Conservation (phyloP, 2,888 invertebrate genomes). For the Ichneumoninae sp. region DNA sequence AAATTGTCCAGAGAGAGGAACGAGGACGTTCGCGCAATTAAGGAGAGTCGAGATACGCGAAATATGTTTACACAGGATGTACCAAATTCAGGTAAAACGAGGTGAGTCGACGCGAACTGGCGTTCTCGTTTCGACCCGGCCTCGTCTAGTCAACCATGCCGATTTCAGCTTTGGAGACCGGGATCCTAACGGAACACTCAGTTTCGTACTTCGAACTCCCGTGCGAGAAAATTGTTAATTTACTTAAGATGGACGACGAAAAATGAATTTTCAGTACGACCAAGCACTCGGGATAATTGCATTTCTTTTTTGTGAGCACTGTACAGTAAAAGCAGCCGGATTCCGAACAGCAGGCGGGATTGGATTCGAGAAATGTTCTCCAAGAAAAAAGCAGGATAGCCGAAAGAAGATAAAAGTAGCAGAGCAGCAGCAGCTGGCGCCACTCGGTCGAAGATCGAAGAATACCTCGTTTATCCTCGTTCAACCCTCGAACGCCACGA, state of each 20-base stretch:
- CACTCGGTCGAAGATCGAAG: slow-evolving; percentile 27
- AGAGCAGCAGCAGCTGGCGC: slow-evolving; percentile 49
- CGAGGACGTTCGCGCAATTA: slow-evolving; percentile 48
- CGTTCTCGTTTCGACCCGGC: background rate
- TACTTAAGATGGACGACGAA: background rate
- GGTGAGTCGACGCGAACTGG: background rate
- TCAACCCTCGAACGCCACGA: slow-evolving; percentile 36
- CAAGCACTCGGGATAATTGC: background rate
- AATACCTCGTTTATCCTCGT: slow-evolving; percentile 27
- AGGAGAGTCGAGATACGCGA: slow-evolving; percentile 40
- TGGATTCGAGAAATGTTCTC: slow-evolving; percentile 31
- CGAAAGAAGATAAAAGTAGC: slow-evolving; percentile 15
- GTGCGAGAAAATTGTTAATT: background rate
- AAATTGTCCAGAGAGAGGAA: slow-evolving; percentile 67
- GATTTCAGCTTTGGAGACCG: too few relatives aligned
- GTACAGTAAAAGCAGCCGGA: slow-evolving; percentile 4
- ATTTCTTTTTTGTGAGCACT: slow-evolving; percentile 10
- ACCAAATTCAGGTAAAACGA: background rate
- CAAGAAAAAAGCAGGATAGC: slow-evolving; percentile 2
- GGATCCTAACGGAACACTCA: too few relatives aligned
- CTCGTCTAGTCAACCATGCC: too few relatives aligned
- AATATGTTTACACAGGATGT: slow-evolving; percentile 30
- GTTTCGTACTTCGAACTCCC: background rate
- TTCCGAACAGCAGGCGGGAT: slow-evolving; percentile 29
- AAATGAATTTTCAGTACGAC: background rate